Percentiles rank a stretch among this genome's conserved stretches.
phyloP scores from a whole-genome alignment of 64 coral and sea anemone genomes.

The Pocillopora damicornis region DNA sequence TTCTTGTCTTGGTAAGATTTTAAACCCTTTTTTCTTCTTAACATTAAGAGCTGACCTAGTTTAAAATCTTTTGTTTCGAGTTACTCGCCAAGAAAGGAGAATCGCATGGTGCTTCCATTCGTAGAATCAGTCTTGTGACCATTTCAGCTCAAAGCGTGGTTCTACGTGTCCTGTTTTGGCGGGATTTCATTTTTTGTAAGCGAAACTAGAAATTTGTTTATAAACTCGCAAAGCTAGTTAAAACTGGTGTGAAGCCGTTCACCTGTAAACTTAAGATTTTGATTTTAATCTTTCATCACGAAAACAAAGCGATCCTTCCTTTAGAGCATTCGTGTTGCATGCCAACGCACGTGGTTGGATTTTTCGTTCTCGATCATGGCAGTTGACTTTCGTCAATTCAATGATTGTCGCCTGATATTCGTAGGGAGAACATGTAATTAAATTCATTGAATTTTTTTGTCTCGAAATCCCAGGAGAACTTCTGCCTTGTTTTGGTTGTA shows the following conservation, averaged over 20 bases:
- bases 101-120: background rate
- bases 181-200: constrained; percentile 29
- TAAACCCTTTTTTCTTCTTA: background rate
- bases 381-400: background rate
- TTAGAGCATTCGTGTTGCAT: background rate
- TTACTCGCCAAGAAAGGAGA: background rate
- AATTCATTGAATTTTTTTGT: background rate
- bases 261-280: background rate
- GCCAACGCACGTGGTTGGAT: background rate
- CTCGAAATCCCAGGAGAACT: background rate
- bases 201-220: background rate
- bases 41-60: background rate
- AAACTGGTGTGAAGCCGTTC: background rate
- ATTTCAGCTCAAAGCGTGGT: constrained; percentile 15
- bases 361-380: background rate
- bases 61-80: background rate
- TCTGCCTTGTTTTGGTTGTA: background rate
- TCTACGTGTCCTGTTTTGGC: background rate
- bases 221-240: background rate
- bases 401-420: background rate
- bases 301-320: background rate
- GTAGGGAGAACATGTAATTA: background rate
- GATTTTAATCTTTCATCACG: background rate
- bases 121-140: background rate
- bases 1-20: constrained; percentile 81